Evolutionary conservation across 2,113 vertebrate species (phyloP).

Genomic region (Addax nasomaculatus): DNA sequence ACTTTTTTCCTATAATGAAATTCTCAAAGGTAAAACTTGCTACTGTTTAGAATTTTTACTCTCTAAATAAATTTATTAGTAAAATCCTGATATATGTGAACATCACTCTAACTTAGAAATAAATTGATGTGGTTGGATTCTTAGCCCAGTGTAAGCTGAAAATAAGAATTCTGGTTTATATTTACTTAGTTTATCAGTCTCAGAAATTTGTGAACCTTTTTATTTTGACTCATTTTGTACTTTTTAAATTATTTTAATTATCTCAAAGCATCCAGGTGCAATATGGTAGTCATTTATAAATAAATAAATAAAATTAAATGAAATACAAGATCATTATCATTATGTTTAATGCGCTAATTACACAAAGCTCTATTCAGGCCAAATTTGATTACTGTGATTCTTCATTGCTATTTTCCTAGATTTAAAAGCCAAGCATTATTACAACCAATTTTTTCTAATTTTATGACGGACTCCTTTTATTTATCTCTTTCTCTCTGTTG

Average conservation of each 20-base stretch:
- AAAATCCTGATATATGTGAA: background rate
- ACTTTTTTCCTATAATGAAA: background rate
- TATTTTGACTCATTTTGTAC: conserved; percentile 39
- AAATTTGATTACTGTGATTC: conserved; percentile 57
- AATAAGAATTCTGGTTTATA: conserved; percentile 37
- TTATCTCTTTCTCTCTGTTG: background rate
- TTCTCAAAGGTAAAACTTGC: conserved; percentile 8
- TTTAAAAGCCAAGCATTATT: conserved; percentile 60
- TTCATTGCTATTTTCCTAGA: conserved; percentile 41
- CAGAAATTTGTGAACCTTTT: conserved; percentile 30
- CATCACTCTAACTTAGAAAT: background rate
- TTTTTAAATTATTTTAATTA: conserved; percentile 68
- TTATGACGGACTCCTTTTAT: conserved; percentile 33
- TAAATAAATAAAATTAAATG: conserved; percentile 71
- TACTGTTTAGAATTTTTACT: background rate
- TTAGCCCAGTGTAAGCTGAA: background rate
- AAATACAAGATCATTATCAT: conserved; percentile 67
- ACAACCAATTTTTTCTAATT: conserved; percentile 26
- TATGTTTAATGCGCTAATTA: conserved; percentile 63
- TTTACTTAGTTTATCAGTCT: conserved; percentile 38
- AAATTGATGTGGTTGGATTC: background rate
- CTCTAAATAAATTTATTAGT: conserved; percentile 5
- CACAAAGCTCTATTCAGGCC: conserved; percentile 35
- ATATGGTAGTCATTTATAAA: conserved; percentile 66
- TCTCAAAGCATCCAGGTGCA: conserved; percentile 57